Conservation (phyloP, 2,113 vertebrate species). For the Datnioides undecimradiatus region DNA sequence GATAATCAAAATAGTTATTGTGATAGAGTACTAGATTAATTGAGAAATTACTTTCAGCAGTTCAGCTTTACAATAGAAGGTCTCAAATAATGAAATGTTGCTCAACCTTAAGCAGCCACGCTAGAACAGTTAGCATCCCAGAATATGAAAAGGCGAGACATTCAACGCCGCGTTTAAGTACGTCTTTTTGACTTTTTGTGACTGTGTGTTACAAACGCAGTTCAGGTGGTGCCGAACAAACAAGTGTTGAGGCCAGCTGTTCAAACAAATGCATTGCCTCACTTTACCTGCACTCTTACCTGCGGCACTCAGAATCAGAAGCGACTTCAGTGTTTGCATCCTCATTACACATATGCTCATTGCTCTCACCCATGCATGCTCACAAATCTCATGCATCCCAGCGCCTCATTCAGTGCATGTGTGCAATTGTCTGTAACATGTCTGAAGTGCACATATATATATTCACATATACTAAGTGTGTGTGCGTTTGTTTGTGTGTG, state of each 20-base stretch:
- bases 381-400: slow-evolving; percentile 13
- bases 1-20: background rate
- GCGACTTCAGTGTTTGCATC: slow-evolving; percentile 1
- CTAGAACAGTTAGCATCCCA: background rate
- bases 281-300: background rate
- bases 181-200: too few species aligned
- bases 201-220: background rate
- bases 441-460: slow-evolving; percentile 51
- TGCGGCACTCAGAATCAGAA: background rate
- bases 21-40: too few species aligned
- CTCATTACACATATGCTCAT: slow-evolving; percentile 4
- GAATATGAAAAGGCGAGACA: background rate
- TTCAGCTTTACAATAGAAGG: too few species aligned
- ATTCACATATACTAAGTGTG: slow-evolving; percentile 59
- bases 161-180: background rate
- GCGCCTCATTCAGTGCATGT: slow-evolving; percentile 52
- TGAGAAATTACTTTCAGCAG: too few species aligned
- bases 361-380: slow-evolving; percentile 47
- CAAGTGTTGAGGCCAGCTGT: background rate
- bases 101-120: background rate
- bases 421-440: slow-evolving; percentile 25
- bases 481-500: slow-evolving; percentile 77
- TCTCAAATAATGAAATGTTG: background rate
- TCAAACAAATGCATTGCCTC: background rate
- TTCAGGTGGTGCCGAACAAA: background rate